Conservation (phyloP, 2,888 invertebrate species). For the Perdita meconis region DNA sequence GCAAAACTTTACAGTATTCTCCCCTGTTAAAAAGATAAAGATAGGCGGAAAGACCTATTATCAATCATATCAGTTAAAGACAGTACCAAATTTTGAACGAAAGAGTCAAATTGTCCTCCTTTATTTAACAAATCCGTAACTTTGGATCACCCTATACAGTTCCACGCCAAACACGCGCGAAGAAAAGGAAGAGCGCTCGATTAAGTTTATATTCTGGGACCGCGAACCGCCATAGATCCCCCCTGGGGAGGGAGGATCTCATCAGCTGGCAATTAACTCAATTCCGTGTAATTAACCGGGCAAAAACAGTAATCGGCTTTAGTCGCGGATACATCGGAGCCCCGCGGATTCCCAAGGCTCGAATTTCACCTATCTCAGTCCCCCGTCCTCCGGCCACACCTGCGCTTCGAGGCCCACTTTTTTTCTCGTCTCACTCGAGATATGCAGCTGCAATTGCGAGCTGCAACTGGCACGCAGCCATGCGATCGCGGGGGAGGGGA, state of each 20-base stretch:
- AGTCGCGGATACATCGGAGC: constrained; percentile 7
- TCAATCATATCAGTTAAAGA: too few species aligned
- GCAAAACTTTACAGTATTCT: too few species aligned
- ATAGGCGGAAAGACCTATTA: too few species aligned
- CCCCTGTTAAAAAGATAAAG: too few species aligned
- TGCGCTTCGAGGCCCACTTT: constrained; percentile 38
- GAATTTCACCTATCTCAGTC: constrained; percentile 48
- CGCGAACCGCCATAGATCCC: not conserved
- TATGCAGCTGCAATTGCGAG: constrained; percentile 70
- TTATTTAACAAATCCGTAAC: too few species aligned
- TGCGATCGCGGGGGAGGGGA: constrained; percentile 61
- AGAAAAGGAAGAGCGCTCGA: not conserved
- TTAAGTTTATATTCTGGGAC: constrained; percentile 6
- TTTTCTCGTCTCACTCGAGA: constrained; percentile 40
- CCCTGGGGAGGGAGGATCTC: not conserved
- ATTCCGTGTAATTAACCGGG: constrained; percentile 47
- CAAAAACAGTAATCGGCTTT: constrained; percentile 43
- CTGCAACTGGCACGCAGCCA: constrained; percentile 80
- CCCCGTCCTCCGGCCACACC: constrained; percentile 44
- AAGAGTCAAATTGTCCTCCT: too few species aligned
- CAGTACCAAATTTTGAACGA: too few species aligned
- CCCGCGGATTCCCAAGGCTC: constrained; percentile 34
- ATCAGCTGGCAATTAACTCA: constrained; percentile 47
- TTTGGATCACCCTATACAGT: not conserved
- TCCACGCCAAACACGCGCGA: not conserved